Evolutionary conservation across 2,113 vertebrate species (phyloP).

Genomic region (Hippopotamus amphibius): DNA sequence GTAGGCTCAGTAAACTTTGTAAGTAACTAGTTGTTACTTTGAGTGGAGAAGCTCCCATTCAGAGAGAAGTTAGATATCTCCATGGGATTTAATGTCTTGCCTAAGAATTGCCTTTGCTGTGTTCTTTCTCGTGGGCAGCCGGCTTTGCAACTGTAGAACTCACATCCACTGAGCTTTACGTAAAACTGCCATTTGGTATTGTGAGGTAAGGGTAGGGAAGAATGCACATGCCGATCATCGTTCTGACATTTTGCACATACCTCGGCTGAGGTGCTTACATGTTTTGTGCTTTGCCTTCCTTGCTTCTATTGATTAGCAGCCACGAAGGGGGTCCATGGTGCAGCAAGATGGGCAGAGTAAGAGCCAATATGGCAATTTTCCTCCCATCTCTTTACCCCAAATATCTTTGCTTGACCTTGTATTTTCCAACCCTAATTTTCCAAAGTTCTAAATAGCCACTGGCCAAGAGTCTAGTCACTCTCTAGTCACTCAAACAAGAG

Average conservation of each 20-base stretch:
- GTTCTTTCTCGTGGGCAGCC: background rate
- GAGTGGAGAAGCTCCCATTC: background rate
- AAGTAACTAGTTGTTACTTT: background rate
- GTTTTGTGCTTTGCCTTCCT: background rate
- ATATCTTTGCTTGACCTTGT: background rate
- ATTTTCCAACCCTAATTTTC: background rate
- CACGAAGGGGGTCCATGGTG: background rate
- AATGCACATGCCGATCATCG: background rate
- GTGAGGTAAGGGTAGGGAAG: background rate
- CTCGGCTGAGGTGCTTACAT: background rate
- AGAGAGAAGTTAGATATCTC: background rate
- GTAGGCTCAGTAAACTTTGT: background rate
- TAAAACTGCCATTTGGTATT: background rate
- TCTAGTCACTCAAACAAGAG: background rate
- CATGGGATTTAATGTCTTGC: background rate
- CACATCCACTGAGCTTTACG: background rate
- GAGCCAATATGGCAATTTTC: background rate
- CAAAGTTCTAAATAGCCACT: background rate
- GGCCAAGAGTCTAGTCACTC: background rate
- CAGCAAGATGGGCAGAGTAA: background rate
- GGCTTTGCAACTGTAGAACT: background rate
- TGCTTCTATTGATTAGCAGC: background rate
- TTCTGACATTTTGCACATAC: background rate
- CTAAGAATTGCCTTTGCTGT: background rate
- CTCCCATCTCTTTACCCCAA: background rate